Conservation (phyloP, 1,140 invertebrate genomes). For the Penaeus japonicus region DNA sequence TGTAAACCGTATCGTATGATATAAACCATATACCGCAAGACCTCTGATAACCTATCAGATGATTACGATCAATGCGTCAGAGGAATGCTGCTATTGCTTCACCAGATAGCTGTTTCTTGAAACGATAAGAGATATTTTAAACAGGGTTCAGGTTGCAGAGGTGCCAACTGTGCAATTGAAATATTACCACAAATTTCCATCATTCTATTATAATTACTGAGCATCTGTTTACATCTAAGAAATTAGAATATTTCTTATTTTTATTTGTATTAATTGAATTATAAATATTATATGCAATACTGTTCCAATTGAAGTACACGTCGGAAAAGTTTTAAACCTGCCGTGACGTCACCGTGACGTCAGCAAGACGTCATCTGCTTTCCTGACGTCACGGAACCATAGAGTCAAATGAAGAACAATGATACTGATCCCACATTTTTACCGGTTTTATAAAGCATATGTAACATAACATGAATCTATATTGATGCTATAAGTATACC, state of each 20-base stretch:
- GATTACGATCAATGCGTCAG: background rate
- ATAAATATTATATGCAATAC: too few relatives aligned
- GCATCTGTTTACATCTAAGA: too few relatives aligned
- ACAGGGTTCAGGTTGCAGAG: background rate
- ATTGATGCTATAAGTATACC: too few relatives aligned
- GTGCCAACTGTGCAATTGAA: conserved; percentile 4
- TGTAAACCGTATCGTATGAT: too few relatives aligned
- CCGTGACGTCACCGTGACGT: conserved; percentile 3
- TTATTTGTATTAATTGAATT: too few relatives aligned
- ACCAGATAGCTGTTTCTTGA: background rate
- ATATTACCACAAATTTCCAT: background rate
- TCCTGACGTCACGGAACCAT: background rate
- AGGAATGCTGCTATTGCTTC: background rate
- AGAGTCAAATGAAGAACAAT: background rate
- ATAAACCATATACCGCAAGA: too few relatives aligned
- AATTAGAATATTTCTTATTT: too few relatives aligned
- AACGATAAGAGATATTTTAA: conserved; percentile 2
- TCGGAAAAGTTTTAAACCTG: background rate
- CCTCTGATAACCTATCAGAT: background rate
- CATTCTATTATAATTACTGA: background rate
- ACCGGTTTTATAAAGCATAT: too few relatives aligned
- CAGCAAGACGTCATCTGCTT: conserved; percentile 3
- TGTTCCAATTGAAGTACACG: too few relatives aligned
- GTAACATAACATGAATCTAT: too few relatives aligned
- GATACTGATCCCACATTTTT: background rate